Percentiles rank a stretch among this genome's conserved stretches.
Evolutionary conservation across 2,113 vertebrate species (phyloP).

Genomic region (Hippopotamus amphibius): DNA sequence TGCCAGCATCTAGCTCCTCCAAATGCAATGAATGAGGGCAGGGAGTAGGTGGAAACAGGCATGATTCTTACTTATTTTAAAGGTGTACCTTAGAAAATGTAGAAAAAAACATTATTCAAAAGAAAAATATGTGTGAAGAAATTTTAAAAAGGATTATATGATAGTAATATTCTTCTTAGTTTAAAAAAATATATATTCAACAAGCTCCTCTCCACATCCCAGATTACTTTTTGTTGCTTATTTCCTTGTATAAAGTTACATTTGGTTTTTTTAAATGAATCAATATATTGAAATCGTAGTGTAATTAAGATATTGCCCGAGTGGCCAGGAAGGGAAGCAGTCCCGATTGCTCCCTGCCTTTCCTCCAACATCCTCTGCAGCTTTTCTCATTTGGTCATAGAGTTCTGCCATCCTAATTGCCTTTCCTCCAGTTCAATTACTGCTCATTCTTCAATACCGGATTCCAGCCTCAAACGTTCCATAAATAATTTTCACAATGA

Average conservation of each 20-base stretch:
- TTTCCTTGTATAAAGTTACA: not conserved
- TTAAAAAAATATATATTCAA: not conserved
- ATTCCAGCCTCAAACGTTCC: not conserved
- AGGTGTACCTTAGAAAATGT: not conserved
- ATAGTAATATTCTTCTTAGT: not conserved
- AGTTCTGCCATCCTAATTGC: not conserved
- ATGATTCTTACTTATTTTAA: conserved; percentile 12
- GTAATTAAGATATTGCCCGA: not conserved
- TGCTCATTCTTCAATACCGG: not conserved
- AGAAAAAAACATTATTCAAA: not conserved
- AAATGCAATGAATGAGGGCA: not conserved
- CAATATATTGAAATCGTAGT: not conserved
- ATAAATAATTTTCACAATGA: conserved; percentile 10
- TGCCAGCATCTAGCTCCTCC: not conserved
- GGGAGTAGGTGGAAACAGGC: not conserved
- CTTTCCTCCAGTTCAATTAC: not conserved
- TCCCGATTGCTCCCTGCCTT: not conserved
- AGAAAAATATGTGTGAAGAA: not conserved
- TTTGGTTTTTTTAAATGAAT: not conserved
- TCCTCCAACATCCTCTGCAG: not conserved
- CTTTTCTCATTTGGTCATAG: not conserved
- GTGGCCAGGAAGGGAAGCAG: no score
- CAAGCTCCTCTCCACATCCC: not conserved
- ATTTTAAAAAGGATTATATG: not conserved
- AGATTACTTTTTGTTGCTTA: not conserved